Evolutionary conservation across 2,888 invertebrate species (phyloP).

Genomic region (Seira musarum): DNA sequence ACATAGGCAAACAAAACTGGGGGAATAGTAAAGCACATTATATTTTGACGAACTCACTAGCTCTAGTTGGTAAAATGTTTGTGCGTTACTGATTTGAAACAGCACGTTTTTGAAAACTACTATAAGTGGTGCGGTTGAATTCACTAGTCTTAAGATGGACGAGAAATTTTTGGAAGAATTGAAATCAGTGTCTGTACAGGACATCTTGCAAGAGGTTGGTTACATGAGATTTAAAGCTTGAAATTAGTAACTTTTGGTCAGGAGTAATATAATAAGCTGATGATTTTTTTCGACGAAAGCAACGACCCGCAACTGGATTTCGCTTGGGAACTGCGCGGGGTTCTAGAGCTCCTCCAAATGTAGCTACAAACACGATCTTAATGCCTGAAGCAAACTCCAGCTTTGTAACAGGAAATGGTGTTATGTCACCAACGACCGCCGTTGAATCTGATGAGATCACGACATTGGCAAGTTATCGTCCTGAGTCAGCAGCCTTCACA

Average conservation of each 20-base stretch:
- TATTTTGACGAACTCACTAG: too few species aligned
- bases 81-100: too few species aligned
- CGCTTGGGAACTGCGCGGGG: slow-evolving; percentile 52
- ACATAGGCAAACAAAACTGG: too few species aligned
- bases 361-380: slow-evolving; percentile 1
- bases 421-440: slow-evolving; percentile 21
- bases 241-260: neutral
- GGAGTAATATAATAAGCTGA: too few species aligned
- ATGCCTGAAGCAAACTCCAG: slow-evolving; percentile 29
- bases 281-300: slow-evolving; percentile 43
- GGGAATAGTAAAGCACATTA: too few species aligned
- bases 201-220: slow-evolving; percentile 60
- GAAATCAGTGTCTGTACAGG: slow-evolving; percentile 59
- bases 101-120: too few species aligned
- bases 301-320: slow-evolving; percentile 50
- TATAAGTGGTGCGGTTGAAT: too few species aligned
- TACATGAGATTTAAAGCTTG: neutral
- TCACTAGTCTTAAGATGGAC: too few species aligned
- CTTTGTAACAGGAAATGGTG: neutral
- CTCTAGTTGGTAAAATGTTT: too few species aligned
- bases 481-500: slow-evolving; percentile 61
- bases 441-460: slow-evolving; percentile 48
- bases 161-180: slow-evolving; percentile 61
- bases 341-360: slow-evolving; percentile 18
- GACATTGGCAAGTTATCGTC: slow-evolving; percentile 55